A percentile compares a stretch with the other conserved stretches of the same genome.
These are phyloP conservation scores for Aquatica leii DNA, from an alignment of 2,888 invertebrate genomes.

Conservation along the genomic window DNA sequence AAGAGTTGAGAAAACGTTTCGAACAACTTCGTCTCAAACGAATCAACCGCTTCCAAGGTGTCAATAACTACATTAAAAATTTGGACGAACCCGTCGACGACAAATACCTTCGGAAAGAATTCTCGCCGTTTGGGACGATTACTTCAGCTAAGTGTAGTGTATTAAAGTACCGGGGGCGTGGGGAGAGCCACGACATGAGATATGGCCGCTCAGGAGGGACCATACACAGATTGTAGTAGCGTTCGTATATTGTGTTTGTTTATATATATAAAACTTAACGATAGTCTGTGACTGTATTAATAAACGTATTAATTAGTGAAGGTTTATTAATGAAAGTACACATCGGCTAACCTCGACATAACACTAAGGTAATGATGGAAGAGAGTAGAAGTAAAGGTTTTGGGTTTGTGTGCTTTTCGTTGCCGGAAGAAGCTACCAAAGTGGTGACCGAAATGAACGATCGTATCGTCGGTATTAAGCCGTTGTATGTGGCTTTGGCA, in stretches of 20 bases:
- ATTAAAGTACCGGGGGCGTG: no score
- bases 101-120: slow-evolving; percentile 93
- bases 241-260: no score
- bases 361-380: slow-evolving; percentile 98
- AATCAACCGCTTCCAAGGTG: slow-evolving; percentile 88
- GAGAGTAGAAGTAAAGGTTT: slow-evolving; percentile 96
- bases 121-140: slow-evolving; percentile 96
- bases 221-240: no score
- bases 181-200: no score
- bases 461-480: slow-evolving; percentile 95
- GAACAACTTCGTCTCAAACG: slow-evolving; percentile 95
- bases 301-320: no score
- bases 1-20: slow-evolving; percentile 95
- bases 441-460: slow-evolving; percentile 99
- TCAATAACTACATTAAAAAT: slow-evolving; percentile 99
- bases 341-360: no score
- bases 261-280: no score
- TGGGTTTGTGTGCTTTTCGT: slow-evolving; percentile 98
- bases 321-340: no score
- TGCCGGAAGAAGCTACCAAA: slow-evolving; percentile 97
- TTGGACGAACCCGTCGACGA: slow-evolving; percentile 98
- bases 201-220: no score
- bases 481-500: slow-evolving; percentile 97
- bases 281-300: no score
- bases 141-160: no score